Evolutionary conservation across 92 coral and sea anemone genomes (phyloP), one percentile per base, ranked within the genome.

Genomic region (Micromussa lordhowensis): DNA sequence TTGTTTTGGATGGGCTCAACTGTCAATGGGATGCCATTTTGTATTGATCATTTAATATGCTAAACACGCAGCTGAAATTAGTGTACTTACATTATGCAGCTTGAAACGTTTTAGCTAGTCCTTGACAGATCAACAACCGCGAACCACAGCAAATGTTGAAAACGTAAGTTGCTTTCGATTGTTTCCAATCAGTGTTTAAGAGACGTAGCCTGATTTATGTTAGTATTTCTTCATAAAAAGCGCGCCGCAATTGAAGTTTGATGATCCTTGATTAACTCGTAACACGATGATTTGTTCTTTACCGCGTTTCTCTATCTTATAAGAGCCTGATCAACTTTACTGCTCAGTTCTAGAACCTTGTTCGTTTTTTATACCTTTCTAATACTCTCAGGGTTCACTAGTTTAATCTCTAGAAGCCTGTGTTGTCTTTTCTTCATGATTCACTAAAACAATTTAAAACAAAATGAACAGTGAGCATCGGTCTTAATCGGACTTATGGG

Each of bases 21-120:
- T 71, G 77, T 71, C 77, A 31, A 71, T 24, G 44, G 21, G 6
- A 3, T 71, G 77, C 77, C 77, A 71, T 32, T 71, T 71, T 31
- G 77, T 31, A 30, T 70, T 13, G 77, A 71, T 19, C 71, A 26
- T 71, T 71, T 71, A 2, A 44, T 71, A 71, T 71, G 77, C 77
- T 71, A 71, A 71, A 66, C 71, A 26, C 24, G 71, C 71, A 28
- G 32, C 71, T n/a, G 71, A 28, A 10, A 28, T 66, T 26, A 28
- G 32, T 10, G 1, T 22, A n/a, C 28, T 66, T 31, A 66, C 34
- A 10, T 30, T 31, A 26, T n/a, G 71, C 32, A 66, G 9, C n/a
- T 66, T 66, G 12, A 17, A n/a, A 26, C 71, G 26, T 66, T 55
- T 66, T 26, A 14, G n/a, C n/a, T n/a, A n/a, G 71, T 66, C 34